Conservation (phyloP, 2,888 invertebrate genomes). For the Dryobota labecula region DNA sequence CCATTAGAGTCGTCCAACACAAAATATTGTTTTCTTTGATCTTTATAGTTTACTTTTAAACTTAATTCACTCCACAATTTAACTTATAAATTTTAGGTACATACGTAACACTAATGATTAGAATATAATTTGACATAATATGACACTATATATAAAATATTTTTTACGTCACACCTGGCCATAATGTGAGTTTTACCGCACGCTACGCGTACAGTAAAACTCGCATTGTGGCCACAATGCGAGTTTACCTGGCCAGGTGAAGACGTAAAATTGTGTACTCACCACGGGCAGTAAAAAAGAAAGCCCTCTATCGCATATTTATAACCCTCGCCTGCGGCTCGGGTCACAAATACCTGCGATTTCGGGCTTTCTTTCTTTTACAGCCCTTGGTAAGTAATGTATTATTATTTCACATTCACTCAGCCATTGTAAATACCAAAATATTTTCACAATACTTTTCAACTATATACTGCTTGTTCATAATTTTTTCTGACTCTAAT, state of each 20-base stretch:
- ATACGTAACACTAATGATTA: conserved; percentile 31
- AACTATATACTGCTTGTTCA: neutral
- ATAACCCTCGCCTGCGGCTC: too few relatives aligned
- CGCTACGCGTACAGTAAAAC: too few relatives aligned
- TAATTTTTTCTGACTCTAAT: neutral
- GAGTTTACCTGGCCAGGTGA: too few relatives aligned
- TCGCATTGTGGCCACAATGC: too few relatives aligned
- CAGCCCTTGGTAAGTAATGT: too few relatives aligned
- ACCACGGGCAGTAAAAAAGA: too few relatives aligned
- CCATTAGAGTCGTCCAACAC: conserved; percentile 3
- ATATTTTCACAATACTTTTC: conserved; percentile 2
- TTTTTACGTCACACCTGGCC: too few relatives aligned
- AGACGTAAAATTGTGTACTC: too few relatives aligned
- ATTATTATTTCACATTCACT: neutral
- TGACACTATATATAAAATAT: neutral
- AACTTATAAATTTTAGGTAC: neutral
- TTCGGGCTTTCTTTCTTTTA: too few relatives aligned
- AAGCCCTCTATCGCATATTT: too few relatives aligned
- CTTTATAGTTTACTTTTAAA: neutral
- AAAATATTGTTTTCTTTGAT: neutral
- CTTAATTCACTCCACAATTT: neutral
- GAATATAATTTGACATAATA: conserved; percentile 19
- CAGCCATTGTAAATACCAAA: conserved; percentile 19
- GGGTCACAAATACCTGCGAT: too few relatives aligned
- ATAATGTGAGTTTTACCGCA: too few relatives aligned